Evolutionary conservation across 2,888 invertebrate genomes (phyloP), one percentile per base, ranked within the genome.

Genomic region (Agonopterix heracliana): DNA sequence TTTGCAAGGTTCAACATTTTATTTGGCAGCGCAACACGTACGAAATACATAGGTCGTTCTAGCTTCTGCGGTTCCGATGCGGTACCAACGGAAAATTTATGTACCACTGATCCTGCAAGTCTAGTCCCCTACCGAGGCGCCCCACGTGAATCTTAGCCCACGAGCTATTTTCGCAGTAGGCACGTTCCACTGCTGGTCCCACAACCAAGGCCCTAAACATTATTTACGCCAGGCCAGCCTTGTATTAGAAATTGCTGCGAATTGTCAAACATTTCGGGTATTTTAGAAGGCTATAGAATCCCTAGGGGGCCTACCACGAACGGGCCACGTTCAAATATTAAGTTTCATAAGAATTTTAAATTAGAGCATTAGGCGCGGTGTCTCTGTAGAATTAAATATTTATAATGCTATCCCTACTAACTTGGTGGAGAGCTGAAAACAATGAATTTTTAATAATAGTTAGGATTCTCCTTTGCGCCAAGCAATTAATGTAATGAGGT

Each of bases 261-360:
- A 77, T 70, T 68, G 68, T 66, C 78, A 59, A 66, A 66, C 60
- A 55, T 63, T 54, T 56, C 59, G 55, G 61, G 60, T 64, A 65
- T 75, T 70, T 71, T 60, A 62, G 68, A 68, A 71, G 67, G 63
- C 64, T 26, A 63, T 59, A 66, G 60, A 58, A 66, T 69, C 73
- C 74, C 72, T 67, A 59, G 67, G 75, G 75, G 71, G 63, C 9
- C 62, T 60, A 64, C 64, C 70, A 69, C 70, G 75, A 71, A 63
- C 38, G 61, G 59, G 64, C 64, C 70, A 69, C 70, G 64, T 69
- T 86, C 77, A 83, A 87, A 86, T 87, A 84, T 84, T 83, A 84
- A 86, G 78, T 86, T 84, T 75, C 71, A 73, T 76, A 78, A 81
- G 83, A 84, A 85, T 85, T 85, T 86, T 78, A 87, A 84, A 85